Evolutionary conservation across 2,888 invertebrate species (phyloP).

Genomic region (Leptinotarsa rubiginosa): DNA sequence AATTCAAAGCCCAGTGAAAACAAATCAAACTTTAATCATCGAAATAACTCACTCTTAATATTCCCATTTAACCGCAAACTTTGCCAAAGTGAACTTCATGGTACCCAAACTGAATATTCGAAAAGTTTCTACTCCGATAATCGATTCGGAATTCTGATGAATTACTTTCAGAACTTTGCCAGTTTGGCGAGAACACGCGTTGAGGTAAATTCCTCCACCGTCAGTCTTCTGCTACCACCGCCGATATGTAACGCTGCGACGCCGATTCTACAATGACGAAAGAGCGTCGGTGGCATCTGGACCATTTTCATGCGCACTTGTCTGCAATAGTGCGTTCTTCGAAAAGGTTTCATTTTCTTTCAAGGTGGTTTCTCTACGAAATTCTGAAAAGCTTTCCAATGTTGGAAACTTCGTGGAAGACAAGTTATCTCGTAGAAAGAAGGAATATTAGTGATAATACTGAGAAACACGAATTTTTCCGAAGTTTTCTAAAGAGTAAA

Average conservation of each 20-base stretch:
- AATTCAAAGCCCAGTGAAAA: not conserved
- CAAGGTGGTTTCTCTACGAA: not conserved
- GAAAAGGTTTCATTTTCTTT: not conserved
- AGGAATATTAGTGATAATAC: too few relatives aligned
- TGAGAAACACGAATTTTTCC: too few relatives aligned
- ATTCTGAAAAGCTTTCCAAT: not conserved
- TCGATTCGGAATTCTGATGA: not conserved
- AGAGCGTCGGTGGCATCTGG: conserved; percentile 40
- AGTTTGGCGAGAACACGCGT: conserved; percentile 4
- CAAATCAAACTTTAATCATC: not conserved
- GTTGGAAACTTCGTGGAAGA: too few relatives aligned
- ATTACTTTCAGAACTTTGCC: conserved; percentile 5
- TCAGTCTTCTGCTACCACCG: conserved; percentile 31
- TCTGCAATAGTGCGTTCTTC: conserved; percentile 26
- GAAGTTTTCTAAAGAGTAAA: too few relatives aligned
- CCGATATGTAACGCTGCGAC: conserved; percentile 46
- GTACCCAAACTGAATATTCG: not conserved
- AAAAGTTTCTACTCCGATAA: not conserved
- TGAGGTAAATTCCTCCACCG: conserved; percentile 30
- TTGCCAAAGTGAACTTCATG: not conserved
- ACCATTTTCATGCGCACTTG: conserved; percentile 47
- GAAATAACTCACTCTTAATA: not conserved
- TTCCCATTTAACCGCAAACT: not conserved
- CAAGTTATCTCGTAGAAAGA: too few relatives aligned
- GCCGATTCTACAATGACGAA: conserved; percentile 42